Conservation (phyloP, 92 coral and sea anemone genomes). For the Palythoa grandiflora region DNA sequence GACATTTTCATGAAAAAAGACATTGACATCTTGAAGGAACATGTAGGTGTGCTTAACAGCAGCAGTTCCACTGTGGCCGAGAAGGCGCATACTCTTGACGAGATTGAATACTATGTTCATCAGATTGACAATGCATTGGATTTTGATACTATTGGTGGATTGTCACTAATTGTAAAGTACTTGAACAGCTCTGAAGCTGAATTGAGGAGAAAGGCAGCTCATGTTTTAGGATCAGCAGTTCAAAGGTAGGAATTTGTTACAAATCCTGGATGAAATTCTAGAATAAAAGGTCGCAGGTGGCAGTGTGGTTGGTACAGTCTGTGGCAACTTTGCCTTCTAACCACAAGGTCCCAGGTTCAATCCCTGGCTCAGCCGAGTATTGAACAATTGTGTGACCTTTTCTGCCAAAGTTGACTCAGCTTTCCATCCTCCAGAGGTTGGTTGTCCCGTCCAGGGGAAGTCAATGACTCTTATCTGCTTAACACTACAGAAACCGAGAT, state of each 20-base stretch:
- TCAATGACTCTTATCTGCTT: too few relatives aligned
- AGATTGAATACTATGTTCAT: slow-evolving; percentile 92
- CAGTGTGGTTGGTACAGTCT: too few relatives aligned
- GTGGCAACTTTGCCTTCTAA: too few relatives aligned
- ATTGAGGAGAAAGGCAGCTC: slow-evolving; percentile 71
- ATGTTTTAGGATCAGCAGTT: slow-evolving; percentile 95
- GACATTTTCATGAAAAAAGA: slow-evolving; percentile 90
- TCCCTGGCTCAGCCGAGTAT: too few relatives aligned
- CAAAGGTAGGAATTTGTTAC: slow-evolving; percentile 73
- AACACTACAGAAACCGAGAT: too few relatives aligned
- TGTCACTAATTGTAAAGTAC: slow-evolving; percentile 72
- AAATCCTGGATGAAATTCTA: neutral
- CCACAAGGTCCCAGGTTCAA: too few relatives aligned
- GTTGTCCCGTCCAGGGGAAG: too few relatives aligned
- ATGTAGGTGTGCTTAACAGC: slow-evolving; percentile 70
- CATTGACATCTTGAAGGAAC: slow-evolving; percentile 80
- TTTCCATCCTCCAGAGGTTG: too few relatives aligned
- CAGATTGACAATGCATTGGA: slow-evolving; percentile 98
- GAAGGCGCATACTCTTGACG: slow-evolving; percentile 79
- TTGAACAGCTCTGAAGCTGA: slow-evolving; percentile 83
- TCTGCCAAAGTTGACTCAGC: too few relatives aligned
- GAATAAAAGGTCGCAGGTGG: too few relatives aligned
- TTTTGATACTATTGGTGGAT: slow-evolving; percentile 88
- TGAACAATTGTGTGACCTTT: too few relatives aligned
- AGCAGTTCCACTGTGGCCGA: slow-evolving; percentile 68